Evolutionary conservation across 2,113 vertebrate species (phyloP).

Genomic region (Machaerirhynchus nigripectus): DNA sequence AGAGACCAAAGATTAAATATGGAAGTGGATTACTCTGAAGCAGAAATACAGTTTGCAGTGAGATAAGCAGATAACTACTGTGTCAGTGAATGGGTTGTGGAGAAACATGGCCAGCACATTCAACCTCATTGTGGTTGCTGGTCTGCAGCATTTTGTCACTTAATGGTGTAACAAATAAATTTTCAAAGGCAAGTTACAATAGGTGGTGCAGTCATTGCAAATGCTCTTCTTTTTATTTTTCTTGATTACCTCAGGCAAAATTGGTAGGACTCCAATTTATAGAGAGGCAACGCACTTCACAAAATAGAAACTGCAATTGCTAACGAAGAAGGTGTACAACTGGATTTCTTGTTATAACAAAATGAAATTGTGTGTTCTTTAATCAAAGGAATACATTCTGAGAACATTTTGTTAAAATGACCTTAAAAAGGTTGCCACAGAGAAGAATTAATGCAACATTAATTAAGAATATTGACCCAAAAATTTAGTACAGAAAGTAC

Average conservation of each 20-base stretch:
- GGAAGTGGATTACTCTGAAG: neutral
- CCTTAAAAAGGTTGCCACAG: neutral
- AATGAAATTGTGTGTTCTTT: neutral
- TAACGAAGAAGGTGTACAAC: neutral
- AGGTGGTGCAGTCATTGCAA: neutral
- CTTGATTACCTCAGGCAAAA: neutral
- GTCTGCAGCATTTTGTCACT: neutral
- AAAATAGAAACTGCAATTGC: neutral
- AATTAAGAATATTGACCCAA: conserved; percentile 35
- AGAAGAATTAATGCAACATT: neutral
- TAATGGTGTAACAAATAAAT: neutral
- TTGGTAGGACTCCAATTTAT: neutral
- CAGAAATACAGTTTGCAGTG: neutral
- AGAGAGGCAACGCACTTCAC: neutral
- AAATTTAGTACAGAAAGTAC: neutral
- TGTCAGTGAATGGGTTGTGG: neutral
- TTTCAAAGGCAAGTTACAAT: neutral
- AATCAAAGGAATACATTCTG: conserved; percentile 11
- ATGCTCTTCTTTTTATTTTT: neutral
- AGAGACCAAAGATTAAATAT: neutral
- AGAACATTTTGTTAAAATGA: neutral
- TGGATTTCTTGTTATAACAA: neutral
- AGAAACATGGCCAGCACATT: neutral
- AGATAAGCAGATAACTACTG: neutral
- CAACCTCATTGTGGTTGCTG: neutral